Evolutionary conservation across 2,888 invertebrate species (phyloP).

Genomic region (Drosophila vallismaia): DNA sequence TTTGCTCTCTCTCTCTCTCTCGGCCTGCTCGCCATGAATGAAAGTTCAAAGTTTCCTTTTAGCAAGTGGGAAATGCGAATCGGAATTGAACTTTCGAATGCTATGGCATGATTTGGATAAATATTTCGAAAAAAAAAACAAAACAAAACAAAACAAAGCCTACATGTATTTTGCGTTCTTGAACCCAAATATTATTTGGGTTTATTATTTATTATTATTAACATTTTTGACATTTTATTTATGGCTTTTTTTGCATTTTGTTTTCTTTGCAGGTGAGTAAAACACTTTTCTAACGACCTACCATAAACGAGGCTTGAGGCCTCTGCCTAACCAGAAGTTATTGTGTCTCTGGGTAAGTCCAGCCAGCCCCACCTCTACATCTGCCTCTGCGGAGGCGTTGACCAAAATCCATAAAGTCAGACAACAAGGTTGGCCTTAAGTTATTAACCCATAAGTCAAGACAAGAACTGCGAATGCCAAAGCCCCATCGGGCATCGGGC

Average conservation of each 20-base stretch:
- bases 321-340: slow-evolving; percentile 1
- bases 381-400: not conserved
- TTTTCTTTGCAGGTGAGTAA: slow-evolving; percentile 60
- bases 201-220: not conserved
- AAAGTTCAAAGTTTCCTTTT: slow-evolving; percentile 51
- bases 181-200: not conserved
- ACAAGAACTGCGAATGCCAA: slow-evolving; percentile 3
- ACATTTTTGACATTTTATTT: not conserved
- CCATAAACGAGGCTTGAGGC: not conserved
- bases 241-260: slow-evolving; percentile 11
- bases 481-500: slow-evolving; percentile 15
- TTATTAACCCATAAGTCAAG: slow-evolving; percentile 17
- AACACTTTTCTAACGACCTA: slow-evolving; percentile 9
- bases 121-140: not conserved
- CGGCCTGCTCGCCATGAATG: slow-evolving; percentile 10
- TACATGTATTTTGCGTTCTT: not conserved
- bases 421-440: slow-evolving; percentile 10
- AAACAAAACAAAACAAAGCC: too few relatives aligned
- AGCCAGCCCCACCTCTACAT: slow-evolving; percentile 40
- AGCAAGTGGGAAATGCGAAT: slow-evolving; percentile 1
- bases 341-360: slow-evolving; percentile 23
- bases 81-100: slow-evolving; percentile 21
- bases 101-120: slow-evolving; percentile 11
- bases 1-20: slow-evolving; percentile 39
- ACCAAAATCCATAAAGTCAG: not conserved